Evolutionary conservation across 2,797 vertebrate species (phyloP), one percentile per base, ranked within the genome.

Genomic region (Emys orbicularis): DNA sequence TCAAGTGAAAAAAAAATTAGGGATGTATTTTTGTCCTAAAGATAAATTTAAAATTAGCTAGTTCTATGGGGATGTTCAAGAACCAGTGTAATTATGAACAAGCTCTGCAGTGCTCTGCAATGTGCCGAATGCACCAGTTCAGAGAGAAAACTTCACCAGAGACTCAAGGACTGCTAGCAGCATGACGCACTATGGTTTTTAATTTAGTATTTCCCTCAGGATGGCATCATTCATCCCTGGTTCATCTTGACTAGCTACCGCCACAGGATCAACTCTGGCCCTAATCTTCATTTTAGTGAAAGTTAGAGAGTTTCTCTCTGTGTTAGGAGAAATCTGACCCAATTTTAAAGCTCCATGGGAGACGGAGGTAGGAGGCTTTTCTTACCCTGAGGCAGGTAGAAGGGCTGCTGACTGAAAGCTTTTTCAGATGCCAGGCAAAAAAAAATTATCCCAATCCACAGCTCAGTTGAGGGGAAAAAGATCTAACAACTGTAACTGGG

Each of bases 401-500:
- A 95, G 77, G 74, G 88, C 83, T 94, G 61, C 92, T 97, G 91
- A 95, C 93, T 83, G 84, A 96, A 95, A 97, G 89, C 29, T 80
- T 92, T 95, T 96, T 93, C 87, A 89, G 79, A 92, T 95, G 34
- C 82, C 61, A 8, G 84, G 85, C 93, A 82, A 87, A 91, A 68
- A 91, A 93, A 91, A 93, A 92, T 96, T 96, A 93, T 83, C 88
- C 83, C 79, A 93, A 86, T 72, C 76, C 61, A 74, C 57, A 89
- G 44, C 85, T 95, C 92, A 97, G 8, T 90, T 82, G 86, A 91
- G 95, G 61, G 89, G 93, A 90, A 95, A 97, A 95, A 91, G 84
- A 95, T 95, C 86, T 95, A 96, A 92, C 85, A 92, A 96, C 52
- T 41, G 57, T 0, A 37, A 84, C 72, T 85, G 56, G 80, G 85